Percentiles rank a stretch among this genome's conserved stretches.
phyloP scores from a whole-genome alignment of 2,888 invertebrate species.

The Leptopilina myrica region DNA sequence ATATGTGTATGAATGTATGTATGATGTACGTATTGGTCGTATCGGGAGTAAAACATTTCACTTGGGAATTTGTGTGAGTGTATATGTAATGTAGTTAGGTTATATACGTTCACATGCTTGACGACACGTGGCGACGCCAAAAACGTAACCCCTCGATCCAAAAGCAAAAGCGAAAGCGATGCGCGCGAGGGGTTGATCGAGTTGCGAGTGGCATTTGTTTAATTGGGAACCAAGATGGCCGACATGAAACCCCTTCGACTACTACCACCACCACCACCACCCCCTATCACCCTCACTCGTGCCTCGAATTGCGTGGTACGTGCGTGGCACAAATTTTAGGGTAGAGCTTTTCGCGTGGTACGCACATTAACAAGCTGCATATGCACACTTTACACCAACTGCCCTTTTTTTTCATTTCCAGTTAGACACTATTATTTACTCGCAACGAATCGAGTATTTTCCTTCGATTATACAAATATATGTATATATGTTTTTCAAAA shows the following conservation, averaged over 20 bases:
- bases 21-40: too few species aligned
- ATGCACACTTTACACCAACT: conserved; percentile 23
- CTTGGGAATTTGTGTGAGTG: conserved; percentile 37
- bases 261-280: conserved; percentile 32
- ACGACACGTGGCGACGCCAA: conserved; percentile 66
- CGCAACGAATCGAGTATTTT: background rate
- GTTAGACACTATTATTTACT: background rate
- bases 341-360: conserved; percentile 43
- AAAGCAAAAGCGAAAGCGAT: conserved; percentile 54
- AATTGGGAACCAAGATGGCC: conserved; percentile 70
- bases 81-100: conserved; percentile 45
- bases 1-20: too few species aligned
- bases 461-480: background rate
- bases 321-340: conserved; percentile 38
- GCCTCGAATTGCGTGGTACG: conserved; percentile 47
- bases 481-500: background rate
- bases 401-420: conserved; percentile 9
- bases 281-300: conserved; percentile 41
- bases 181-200: conserved; percentile 64
- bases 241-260: conserved; percentile 58
- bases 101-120: conserved; percentile 59
- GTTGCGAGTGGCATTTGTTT: conserved; percentile 70
- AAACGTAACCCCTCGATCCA: conserved; percentile 52
- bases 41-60: background rate
- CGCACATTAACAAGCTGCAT: conserved; percentile 20